A percentile compares a stretch with the other conserved stretches of the same genome.
phyloP scores from a whole-genome alignment of 1,140 invertebrate species.

The Zaprionus lachaisei region DNA sequence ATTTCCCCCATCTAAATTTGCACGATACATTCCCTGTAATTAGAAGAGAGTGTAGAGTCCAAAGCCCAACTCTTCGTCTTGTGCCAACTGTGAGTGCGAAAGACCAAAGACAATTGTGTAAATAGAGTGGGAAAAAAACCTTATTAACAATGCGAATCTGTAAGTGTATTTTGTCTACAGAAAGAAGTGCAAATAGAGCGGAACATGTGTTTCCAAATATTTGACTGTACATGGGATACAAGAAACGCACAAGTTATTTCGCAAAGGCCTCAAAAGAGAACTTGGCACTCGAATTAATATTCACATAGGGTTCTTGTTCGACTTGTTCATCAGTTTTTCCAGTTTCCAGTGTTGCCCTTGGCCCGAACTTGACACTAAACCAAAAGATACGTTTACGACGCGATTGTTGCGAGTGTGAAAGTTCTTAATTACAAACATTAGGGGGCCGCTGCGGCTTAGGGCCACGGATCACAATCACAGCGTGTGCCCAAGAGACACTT shows the following conservation, averaged over 20 bases:
- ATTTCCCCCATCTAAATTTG: neutral
- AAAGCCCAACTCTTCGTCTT: neutral
- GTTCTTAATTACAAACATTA: constrained; percentile 84
- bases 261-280: constrained; percentile 32
- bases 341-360: constrained; percentile 58
- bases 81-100: neutral
- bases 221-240: constrained; percentile 1
- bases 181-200: constrained; percentile 24
- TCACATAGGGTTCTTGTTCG: constrained; percentile 23
- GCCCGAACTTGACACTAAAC: constrained; percentile 79
- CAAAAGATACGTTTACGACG: constrained; percentile 73
- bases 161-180: constrained; percentile 22
- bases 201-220: constrained; percentile 21
- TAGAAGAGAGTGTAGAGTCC: neutral
- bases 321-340: constrained; percentile 6
- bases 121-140: constrained; percentile 26
- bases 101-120: constrained; percentile 47
- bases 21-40: constrained; percentile 5
- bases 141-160: constrained; percentile 20
- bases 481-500: constrained; percentile 79
- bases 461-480: constrained; percentile 71
- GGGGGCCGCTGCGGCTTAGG: constrained; percentile 80
- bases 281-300: constrained; percentile 71
- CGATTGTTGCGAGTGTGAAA: constrained; percentile 84
- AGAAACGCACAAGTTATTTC: constrained; percentile 19